Evolutionary conservation across 2,113 vertebrate genomes (phyloP), one percentile per base, ranked within the genome.

Genomic region (Arvicanthis niloticus): DNA sequence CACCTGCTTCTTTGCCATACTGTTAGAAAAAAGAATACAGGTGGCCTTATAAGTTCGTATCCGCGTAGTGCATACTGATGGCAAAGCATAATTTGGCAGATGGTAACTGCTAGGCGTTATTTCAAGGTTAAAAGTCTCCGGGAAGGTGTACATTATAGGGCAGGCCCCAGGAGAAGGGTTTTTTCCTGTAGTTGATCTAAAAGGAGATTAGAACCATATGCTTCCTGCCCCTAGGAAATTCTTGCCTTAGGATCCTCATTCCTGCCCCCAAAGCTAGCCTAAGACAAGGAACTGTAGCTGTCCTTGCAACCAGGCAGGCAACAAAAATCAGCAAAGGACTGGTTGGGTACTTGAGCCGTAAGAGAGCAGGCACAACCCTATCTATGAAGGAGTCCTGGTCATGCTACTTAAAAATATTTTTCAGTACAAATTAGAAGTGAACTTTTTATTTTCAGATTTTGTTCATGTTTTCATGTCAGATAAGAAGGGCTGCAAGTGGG

Each of bases 401-500:
- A 10, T 17, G 48, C 24, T 56, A 24, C 11, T 78, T 56, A n/a
- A n/a, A n/a, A n/a, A 12, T 40, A 31, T 88, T 96, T 84, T 80
- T 81, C 37, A 72, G 40, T 62, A 51, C 21, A 96, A n/a, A 53
- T 91, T 89, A 93, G 60, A 82, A 81, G 31, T n/a, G 72, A 87
- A 31, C 72, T 53, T 94, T 87, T 3, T 80, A 40, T 80, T 75
- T 78, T 45, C 26, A 75, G 68, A 81, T 75, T 91, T 85, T 76
- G 51, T n/a, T 68, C 31, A 68, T 68, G 65, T 34, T 84, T 65
- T 94, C 67, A 31, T 65, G 40, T 85, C 40, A 45, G 40, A 67
- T 10, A 48, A 67, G 58, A 67, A 10, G 42, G 60, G 15, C 60
- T 86, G 40, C 56, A 45, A 31, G 81, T 7, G 40, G n/a, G 16